Base-by-base conservation (phyloP, 2,888 invertebrate genomes). In the Lepidochitona cinerea region DNA sequence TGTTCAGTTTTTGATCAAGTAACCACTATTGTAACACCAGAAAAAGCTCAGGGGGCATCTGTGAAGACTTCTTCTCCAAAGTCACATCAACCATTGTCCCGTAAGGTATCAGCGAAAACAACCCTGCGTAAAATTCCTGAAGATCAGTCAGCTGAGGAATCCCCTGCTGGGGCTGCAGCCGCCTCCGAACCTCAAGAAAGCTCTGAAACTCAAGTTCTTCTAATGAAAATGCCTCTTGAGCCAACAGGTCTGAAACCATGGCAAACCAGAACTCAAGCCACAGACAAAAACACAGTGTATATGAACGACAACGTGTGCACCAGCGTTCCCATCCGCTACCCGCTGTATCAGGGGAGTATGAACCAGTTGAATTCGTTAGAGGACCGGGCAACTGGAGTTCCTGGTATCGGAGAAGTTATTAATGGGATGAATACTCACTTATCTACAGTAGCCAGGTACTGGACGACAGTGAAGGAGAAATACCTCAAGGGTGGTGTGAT, bases 361-460 rank as follows among this genome's bases (percentile, higher is more conserved):
- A 68, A 70, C 7, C 83, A 83, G 71, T 79, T 72, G 36, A 41
- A 75, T 14, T 83, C 83, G 12, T 73, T 80, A 35, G 75, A 72
- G 14, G 79, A 74, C 35, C 72, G 72, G 14, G 80, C 82, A 0
- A 73, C 54, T 41, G 81, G 78, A 12, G 69, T 68, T 29, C 77
- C 78, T 23, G 78, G 77, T 0, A 72, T 82, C 52, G 84, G 83
- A 29, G 85, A 85, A 41, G 87, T 87, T 6, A 84, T 86, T 23
- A 85, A 84, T 74, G 84, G 83, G 0, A 73, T 75, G 23, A 79
- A 79, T 12, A 68, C 73, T 0, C 80, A 81, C 67, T 73, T 87
- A 18, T 68, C 72, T 26, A 67, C 64, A 7, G 81, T 86, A 2
- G 83, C 80, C 0, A 37, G 74, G 33, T 71, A 79, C 33, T 85